phyloP scores from a whole-genome alignment of 1,140 invertebrate genomes.

The Atta texana region DNA sequence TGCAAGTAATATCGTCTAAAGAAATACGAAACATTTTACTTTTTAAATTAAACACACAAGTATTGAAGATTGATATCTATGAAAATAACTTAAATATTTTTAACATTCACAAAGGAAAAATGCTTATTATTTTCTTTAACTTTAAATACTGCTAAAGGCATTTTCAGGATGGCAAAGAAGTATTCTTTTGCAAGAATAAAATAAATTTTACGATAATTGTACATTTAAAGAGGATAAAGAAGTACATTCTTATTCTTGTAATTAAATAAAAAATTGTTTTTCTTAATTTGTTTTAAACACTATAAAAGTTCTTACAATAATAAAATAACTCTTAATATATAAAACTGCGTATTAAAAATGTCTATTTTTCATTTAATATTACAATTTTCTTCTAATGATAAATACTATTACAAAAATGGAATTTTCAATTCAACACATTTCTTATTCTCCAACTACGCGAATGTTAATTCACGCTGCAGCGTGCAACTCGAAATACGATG shows the following conservation, averaged over 20 bases:
- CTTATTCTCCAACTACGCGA: conserved; percentile 32
- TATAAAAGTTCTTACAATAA: background rate
- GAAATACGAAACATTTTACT: background rate
- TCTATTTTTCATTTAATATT: background rate
- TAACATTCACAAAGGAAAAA: background rate
- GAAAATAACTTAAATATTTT: conserved; percentile 10
- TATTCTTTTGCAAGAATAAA: background rate
- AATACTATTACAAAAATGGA: background rate
- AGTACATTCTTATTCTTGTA: background rate
- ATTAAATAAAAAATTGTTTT: background rate
- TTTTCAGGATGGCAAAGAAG: background rate
- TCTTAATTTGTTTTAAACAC: background rate
- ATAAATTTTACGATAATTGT: background rate
- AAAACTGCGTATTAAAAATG: background rate
- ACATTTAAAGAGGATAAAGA: background rate
- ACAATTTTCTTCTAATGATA: background rate
- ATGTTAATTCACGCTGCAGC: conserved; percentile 21
- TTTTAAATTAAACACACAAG: background rate
- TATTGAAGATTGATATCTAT: background rate
- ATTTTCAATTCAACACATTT: conserved; percentile 16
- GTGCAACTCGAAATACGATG: conserved; percentile 30
- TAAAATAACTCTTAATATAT: background rate
- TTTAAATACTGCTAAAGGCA: background rate
- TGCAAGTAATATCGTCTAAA: background rate
- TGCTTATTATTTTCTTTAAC: conserved; percentile 17